phyloP scores from a whole-genome alignment of 2,113 vertebrate species.

The Phycodurus eques region DNA sequence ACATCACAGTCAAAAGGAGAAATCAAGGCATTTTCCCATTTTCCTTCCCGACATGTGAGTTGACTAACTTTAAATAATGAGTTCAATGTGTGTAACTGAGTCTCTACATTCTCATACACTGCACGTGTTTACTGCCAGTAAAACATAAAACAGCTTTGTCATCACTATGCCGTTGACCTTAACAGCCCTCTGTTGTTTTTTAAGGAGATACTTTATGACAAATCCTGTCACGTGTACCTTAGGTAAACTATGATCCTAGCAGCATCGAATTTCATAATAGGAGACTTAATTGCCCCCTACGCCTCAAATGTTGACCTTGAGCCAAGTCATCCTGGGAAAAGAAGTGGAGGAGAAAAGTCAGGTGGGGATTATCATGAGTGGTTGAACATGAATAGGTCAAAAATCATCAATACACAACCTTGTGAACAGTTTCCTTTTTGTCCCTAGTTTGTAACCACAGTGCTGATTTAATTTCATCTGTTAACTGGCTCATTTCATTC shows the following conservation, averaged over 20 bases:
- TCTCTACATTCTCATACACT: conserved; percentile 13
- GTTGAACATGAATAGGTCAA: conserved; percentile 12
- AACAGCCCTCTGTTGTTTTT: neutral
- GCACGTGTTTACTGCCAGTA: conserved; percentile 39
- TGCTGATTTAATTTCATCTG: neutral
- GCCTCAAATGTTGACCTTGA: conserved; percentile 31
- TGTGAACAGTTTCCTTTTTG: neutral
- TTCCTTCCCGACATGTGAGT: neutral
- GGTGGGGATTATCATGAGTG: conserved; percentile 44
- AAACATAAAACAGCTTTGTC: neutral
- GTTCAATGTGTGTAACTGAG: conserved; percentile 20
- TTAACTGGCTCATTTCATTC: neutral
- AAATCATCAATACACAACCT: neutral
- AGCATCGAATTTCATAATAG: conserved; percentile 21
- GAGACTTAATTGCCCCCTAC: neutral
- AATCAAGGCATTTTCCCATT: neutral
- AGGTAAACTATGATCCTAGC: conserved; percentile 6
- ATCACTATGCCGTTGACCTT: neutral
- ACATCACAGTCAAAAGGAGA: neutral
- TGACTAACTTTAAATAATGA: conserved; percentile 24
- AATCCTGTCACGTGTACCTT: conserved; percentile 4
- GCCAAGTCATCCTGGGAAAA: conserved; percentile 14
- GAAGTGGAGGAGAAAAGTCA: conserved; percentile 24
- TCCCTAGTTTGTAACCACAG: neutral
- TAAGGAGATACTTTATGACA: neutral